A percentile compares a stretch with the other conserved stretches of the same genome.
Evolutionary conservation across 2,797 vertebrate species (phyloP).

Genomic region (Rhyacichthys aspro): DNA sequence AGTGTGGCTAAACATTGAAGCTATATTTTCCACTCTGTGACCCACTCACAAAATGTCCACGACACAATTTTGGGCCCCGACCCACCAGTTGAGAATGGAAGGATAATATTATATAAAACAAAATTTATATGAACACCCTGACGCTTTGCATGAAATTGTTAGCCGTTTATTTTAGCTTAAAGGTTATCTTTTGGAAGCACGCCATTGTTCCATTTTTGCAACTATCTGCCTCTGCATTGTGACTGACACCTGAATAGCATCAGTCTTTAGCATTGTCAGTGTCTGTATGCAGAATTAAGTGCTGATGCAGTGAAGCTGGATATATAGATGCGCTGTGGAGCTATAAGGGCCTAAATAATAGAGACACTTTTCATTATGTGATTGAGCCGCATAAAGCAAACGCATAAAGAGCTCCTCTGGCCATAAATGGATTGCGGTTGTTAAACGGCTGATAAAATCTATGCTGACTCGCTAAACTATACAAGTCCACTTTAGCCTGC

Average conservation of each 20-base stretch:
- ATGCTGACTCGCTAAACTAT: constrained; percentile 62
- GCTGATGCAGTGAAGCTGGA: constrained; percentile 7
- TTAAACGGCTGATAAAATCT: constrained; percentile 70
- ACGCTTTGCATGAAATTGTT: no score
- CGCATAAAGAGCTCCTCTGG: constrained; percentile 37
- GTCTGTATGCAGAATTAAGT: constrained; percentile 44
- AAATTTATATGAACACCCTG: no score
- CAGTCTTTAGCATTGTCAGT: constrained; percentile 26
- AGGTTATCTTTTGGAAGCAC: no score
- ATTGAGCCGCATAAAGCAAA: constrained; percentile 48
- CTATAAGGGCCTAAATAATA: constrained; percentile 50
- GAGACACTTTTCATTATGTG: constrained; percentile 54
- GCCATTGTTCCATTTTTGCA: neutral
- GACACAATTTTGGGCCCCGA: no score
- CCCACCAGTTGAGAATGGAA: no score
- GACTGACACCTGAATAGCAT: constrained; percentile 2
- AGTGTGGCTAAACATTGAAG: no score
- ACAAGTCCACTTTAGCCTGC: constrained; percentile 22
- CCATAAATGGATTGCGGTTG: constrained; percentile 56
- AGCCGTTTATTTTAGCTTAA: no score
- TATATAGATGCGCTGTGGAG: constrained; percentile 14
- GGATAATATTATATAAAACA: no score
- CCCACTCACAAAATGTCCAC: no score
- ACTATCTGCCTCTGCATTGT: neutral
- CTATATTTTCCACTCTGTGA: no score